Base-by-base conservation (phyloP, 2,888 invertebrate species). In the Andrena dorsata region DNA sequence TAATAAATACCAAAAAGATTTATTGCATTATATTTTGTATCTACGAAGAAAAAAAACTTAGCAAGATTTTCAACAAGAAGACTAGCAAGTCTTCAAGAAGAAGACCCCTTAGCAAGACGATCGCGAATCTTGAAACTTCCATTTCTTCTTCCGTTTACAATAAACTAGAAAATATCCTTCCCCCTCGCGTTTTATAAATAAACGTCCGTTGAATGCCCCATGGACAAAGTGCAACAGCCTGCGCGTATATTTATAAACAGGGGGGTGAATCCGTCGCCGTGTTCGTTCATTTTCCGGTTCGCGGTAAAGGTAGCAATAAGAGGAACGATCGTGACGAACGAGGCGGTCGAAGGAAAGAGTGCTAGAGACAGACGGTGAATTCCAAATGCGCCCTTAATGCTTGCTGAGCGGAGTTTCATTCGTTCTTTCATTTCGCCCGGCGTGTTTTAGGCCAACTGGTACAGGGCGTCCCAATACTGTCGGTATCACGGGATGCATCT, bases 401-500 rank as follows among this genome's bases (percentile, higher is more conserved):
- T 13, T 7, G 53, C 47, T 41, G 5, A 58, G 10, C 28, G 61
- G 61, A 56, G 23, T 72, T 69, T 60, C 30, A 74, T 66, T 35
- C n/a, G 41, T 41, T 30, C 7, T 26, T 56, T 20, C 13, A 53
- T 83, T 86, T 76, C 86, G 13, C 35, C 20, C 13, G 10, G 20
- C 49, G 61, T 56, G 53, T 68, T 74, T 84, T 95, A 98, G 98
- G 98, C 98, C 5, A 98, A 98, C 95, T 98, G 98, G 97, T 98
- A 97, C 95, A 96, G 97, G 94, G 97, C 98, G 30, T 96, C 97
- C 71, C 98, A 98, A 94, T 98, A 98, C 94, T 98, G 98, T 94
- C 95, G 98, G 83, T 98, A 98, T 95, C 98, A 98, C 94, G 98
- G 98, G 71, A 98, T 98, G 98, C 98, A 98, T 91, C 95, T 98